These are phyloP conservation scores for Chironomus riparius DNA, from an alignment of 2,888 invertebrate genomes.

Conservation along the genomic window DNA sequence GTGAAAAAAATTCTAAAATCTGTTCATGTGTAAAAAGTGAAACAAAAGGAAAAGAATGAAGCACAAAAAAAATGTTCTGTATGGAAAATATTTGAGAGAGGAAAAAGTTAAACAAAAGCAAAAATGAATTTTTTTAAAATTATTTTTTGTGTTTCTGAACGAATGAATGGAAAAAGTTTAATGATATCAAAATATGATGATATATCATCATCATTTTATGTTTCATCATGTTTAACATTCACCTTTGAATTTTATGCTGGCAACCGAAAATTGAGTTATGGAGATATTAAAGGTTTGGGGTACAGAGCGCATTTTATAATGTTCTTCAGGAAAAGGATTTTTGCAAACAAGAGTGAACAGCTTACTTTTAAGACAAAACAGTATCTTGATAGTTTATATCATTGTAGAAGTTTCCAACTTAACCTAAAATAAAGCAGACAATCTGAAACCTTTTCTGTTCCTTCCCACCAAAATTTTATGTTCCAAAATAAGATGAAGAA, in stretches of 20 bases:
- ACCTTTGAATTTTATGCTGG: background rate
- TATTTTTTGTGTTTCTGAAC: background rate
- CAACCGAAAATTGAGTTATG: too few species aligned
- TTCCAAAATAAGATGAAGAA: too few species aligned
- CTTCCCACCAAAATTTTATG: too few species aligned
- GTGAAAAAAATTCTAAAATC: background rate
- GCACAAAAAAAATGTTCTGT: background rate
- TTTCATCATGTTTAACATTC: background rate
- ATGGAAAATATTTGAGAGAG: background rate
- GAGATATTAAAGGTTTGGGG: too few species aligned
- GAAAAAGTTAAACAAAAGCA: background rate
- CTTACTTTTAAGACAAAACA: too few species aligned
- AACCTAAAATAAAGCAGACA: too few species aligned
- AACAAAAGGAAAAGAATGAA: background rate
- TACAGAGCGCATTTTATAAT: too few species aligned
- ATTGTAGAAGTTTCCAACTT: too few species aligned
- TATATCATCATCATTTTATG: background rate
- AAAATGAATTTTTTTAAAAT: background rate
- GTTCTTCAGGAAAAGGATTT: too few species aligned
- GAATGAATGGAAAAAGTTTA: background rate
- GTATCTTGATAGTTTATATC: too few species aligned
- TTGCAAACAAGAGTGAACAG: too few species aligned
- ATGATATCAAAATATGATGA: conserved; percentile 6
- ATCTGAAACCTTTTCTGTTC: too few species aligned
- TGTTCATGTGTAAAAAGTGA: background rate